A percentile compares a stretch with the other conserved stretches of the same genome.
phyloP scores from a whole-genome alignment of 2,888 invertebrate genomes.

The Abrostola tripartita region DNA sequence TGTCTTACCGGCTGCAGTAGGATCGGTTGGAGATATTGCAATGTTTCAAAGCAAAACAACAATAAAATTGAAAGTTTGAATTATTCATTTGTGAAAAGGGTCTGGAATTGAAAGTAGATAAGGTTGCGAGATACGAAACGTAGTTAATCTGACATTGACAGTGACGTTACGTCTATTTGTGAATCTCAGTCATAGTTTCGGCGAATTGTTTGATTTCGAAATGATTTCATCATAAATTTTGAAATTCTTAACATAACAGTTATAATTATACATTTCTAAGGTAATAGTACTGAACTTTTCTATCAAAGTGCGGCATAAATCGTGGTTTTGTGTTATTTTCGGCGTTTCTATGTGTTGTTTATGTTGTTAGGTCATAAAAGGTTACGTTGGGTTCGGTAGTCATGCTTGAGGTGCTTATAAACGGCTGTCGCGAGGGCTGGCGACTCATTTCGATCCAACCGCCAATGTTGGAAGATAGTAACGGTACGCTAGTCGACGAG shows the following conservation, averaged over 20 bases:
- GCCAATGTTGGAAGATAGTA: slow-evolving; percentile 83
- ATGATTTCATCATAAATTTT: slow-evolving; percentile 44
- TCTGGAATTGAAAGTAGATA: too few relatives aligned
- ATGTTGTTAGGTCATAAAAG: slow-evolving; percentile 65
- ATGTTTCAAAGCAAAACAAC: too few relatives aligned
- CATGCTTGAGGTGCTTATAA: slow-evolving; percentile 82
- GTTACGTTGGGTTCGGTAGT: slow-evolving; percentile 67
- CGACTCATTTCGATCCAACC: slow-evolving; percentile 81
- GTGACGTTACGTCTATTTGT: background rate
- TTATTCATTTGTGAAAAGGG: too few relatives aligned
- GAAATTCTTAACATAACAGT: slow-evolving; percentile 13
- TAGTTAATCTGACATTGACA: slow-evolving; percentile 19
- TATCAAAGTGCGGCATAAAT: background rate
- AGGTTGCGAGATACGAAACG: slow-evolving; percentile 10
- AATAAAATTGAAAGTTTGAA: too few relatives aligned
- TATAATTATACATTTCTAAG: slow-evolving; percentile 5
- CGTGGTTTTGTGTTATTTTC: slow-evolving; percentile 24
- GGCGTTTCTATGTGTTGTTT: slow-evolving; percentile 54
- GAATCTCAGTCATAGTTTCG: slow-evolving; percentile 5
- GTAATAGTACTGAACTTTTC: slow-evolving; percentile 10
- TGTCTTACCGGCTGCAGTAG: too few relatives aligned
- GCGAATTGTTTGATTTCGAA: slow-evolving; percentile 29
- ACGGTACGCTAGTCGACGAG: slow-evolving; percentile 82
- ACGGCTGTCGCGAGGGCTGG: slow-evolving; percentile 67
- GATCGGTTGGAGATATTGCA: too few relatives aligned